Evolutionary conservation across 2,797 vertebrate genomes (phyloP).

Genomic region (Acipenser oxyrinchus): DNA sequence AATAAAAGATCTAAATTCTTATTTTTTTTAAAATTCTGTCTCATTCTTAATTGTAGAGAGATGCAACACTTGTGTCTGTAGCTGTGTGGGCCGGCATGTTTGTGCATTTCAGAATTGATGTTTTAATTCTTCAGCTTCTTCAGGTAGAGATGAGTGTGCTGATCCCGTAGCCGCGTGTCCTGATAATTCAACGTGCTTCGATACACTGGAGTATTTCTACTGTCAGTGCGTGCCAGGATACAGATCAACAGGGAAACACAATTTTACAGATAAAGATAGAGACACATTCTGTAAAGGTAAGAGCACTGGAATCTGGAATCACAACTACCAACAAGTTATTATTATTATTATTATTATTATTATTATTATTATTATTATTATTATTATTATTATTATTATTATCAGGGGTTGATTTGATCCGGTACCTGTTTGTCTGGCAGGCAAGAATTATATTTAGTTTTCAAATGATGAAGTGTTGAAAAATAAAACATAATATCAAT

Average conservation of each 20-base stretch:
- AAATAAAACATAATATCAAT: too few species aligned
- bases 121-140: slow-evolving; percentile 1
- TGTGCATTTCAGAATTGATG: not conserved
- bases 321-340: too few species aligned
- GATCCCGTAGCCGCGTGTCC: slow-evolving; percentile 10
- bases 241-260: accelerated
- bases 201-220: slow-evolving; percentile 32
- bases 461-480: too few species aligned
- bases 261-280: not conserved
- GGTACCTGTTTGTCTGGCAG: too few species aligned
- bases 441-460: too few species aligned
- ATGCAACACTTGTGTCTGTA: not conserved
- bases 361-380: too few species aligned
- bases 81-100: slow-evolving; percentile 11
- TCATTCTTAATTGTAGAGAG: not conserved
- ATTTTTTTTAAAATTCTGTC: too few species aligned
- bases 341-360: too few species aligned
- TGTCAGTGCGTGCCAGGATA: slow-evolving; percentile 40
- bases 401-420: too few species aligned
- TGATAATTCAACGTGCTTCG: not conserved
- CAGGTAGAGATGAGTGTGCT: slow-evolving; percentile 34
- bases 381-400: too few species aligned
- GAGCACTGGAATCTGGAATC: not conserved
- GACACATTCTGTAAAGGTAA: slow-evolving; percentile 27
- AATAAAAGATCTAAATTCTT: too few species aligned